Evolutionary conservation across 2,888 invertebrate genomes (phyloP).

Genomic region (Agriotes lineatus): DNA sequence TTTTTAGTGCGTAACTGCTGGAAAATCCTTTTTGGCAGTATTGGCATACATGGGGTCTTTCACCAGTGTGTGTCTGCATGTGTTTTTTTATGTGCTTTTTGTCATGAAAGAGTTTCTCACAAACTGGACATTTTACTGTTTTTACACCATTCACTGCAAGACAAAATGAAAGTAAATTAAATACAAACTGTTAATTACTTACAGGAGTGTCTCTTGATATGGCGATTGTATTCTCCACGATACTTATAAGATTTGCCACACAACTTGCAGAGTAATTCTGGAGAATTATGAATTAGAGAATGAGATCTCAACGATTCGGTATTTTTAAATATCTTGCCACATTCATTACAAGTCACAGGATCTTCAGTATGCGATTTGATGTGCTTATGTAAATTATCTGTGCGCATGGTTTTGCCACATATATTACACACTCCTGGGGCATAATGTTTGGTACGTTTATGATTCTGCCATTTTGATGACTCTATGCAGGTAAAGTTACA

Average conservation of each 20-base stretch:
- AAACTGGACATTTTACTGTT: conserved; percentile 42
- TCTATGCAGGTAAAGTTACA: conserved; percentile 15
- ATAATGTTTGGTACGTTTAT: conserved; percentile 21
- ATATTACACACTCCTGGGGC: conserved; percentile 52
- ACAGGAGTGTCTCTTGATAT: conserved; percentile 36
- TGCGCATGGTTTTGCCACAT: conserved; percentile 56
- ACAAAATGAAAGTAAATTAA: not conserved
- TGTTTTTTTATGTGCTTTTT: conserved; percentile 32
- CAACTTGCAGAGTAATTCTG: conserved; percentile 55
- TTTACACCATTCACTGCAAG: conserved; percentile 49
- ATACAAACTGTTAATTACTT: not conserved
- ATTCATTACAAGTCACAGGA: conserved; percentile 53
- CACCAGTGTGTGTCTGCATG: conserved; percentile 37
- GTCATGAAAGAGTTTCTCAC: conserved; percentile 32
- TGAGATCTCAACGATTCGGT: conserved; percentile 58
- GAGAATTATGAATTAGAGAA: conserved; percentile 53
- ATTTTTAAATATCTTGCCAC: conserved; percentile 35
- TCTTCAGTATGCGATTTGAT: conserved; percentile 55
- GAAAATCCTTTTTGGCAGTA: conserved; percentile 41
- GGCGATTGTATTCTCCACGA: conserved; percentile 43
- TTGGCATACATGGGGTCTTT: conserved; percentile 35
- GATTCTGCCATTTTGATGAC: conserved; percentile 9
- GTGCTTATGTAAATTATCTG: conserved; percentile 56
- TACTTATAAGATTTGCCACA: conserved; percentile 57
- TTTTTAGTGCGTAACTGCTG: conserved; percentile 32